These are phyloP conservation scores for Heliornis fulica DNA, from an alignment of 2,113 vertebrate species.

Conservation along the genomic window DNA sequence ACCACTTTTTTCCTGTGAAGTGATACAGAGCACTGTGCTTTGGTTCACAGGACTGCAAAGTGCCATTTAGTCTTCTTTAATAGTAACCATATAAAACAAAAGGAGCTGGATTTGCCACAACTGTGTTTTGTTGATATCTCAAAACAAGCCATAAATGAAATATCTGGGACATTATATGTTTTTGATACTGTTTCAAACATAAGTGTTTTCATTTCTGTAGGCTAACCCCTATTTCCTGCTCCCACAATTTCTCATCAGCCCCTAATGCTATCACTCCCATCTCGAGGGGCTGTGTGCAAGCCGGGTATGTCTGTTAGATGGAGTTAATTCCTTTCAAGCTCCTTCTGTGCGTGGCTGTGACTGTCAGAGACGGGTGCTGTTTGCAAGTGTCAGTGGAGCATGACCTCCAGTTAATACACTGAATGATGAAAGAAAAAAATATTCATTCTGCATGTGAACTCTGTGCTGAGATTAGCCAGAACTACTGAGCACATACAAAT, in stretches of 20 bases:
- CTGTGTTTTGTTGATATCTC: not conserved
- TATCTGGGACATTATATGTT: not conserved
- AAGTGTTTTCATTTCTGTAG: not conserved
- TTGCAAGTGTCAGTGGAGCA: slow-evolving; percentile 55
- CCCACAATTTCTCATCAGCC: not conserved
- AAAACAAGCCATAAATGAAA: not conserved
- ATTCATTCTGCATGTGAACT: slow-evolving; percentile 57
- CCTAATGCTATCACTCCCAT: not conserved
- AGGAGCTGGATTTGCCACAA: not conserved
- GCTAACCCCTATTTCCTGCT: not conserved
- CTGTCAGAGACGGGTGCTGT: slow-evolving; percentile 50
- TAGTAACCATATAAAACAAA: not conserved
- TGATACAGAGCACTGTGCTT: not conserved
- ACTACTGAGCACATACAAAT: slow-evolving; percentile 28
- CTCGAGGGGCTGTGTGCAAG: not conserved
- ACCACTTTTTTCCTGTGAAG: not conserved
- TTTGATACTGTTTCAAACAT: not conserved
- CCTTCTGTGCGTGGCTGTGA: slow-evolving; percentile 24
- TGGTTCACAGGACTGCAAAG: not conserved
- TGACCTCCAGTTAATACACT: slow-evolving; percentile 58
- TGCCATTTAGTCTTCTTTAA: not conserved
- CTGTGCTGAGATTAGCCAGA: slow-evolving; percentile 43
- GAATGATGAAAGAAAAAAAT: slow-evolving; percentile 59
- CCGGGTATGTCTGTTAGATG: not conserved
- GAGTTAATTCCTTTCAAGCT: slow-evolving; percentile 42